Evolutionary conservation across 2,113 vertebrate species (phyloP).

Genomic region (Telmatochromis sp.): DNA sequence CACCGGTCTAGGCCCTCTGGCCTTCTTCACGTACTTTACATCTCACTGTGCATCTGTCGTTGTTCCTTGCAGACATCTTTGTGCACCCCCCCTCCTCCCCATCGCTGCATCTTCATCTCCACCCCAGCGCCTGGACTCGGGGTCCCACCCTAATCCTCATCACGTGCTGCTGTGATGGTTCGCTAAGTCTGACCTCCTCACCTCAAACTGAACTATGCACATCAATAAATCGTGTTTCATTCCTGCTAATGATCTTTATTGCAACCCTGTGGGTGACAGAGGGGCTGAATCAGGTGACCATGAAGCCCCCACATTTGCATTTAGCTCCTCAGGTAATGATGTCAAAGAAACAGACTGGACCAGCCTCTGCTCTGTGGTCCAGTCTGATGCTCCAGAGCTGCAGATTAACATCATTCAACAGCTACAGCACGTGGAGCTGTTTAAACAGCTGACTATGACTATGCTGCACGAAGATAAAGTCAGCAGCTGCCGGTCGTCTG

Average conservation of each 20-base stretch:
- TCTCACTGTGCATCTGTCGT: not conserved
- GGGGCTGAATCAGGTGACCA: not conserved
- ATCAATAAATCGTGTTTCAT: not conserved
- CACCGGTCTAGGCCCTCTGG: not conserved
- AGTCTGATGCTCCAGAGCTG: not conserved
- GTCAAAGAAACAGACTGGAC: not conserved
- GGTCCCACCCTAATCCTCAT: not conserved
- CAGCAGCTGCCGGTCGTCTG: not conserved
- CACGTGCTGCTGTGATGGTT: not conserved
- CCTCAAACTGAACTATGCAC: not conserved
- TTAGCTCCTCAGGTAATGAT: accelerated
- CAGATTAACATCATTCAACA: not conserved
- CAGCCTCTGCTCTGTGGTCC: not conserved
- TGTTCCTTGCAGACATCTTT: not conserved
- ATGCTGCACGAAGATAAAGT: not conserved
- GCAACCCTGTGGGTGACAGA: not conserved
- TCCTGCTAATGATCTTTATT: not conserved
- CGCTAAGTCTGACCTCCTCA: not conserved
- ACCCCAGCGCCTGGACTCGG: not conserved
- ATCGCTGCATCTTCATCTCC: not conserved
- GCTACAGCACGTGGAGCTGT: not conserved
- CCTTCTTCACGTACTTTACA: not conserved
- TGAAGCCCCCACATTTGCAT: not conserved
- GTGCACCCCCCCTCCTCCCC: not conserved
- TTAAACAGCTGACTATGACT: not conserved